These are phyloP conservation scores for Clupea harengus DNA, from an alignment of 2,113 vertebrate genomes.

Conservation along the genomic window DNA sequence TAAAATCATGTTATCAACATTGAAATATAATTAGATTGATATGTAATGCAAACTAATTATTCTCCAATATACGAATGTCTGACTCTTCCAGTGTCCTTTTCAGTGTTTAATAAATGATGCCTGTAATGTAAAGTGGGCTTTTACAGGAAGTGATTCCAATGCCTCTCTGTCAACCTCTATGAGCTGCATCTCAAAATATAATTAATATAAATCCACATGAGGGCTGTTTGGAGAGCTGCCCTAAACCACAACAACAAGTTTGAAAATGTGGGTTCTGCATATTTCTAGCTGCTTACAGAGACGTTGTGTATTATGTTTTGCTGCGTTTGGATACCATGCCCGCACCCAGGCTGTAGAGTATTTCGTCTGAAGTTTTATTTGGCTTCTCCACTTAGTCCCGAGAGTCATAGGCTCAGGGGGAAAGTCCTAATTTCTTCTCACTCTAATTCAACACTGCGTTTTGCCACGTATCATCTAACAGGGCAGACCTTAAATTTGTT, in stretches of 20 bases:
- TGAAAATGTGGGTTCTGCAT: neutral
- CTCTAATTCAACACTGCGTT: neutral
- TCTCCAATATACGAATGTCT: neutral
- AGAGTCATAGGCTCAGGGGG: neutral
- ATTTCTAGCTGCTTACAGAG: neutral
- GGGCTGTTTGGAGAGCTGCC: neutral
- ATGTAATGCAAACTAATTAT: neutral
- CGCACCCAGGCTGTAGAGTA: neutral
- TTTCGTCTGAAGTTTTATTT: constrained; percentile 10
- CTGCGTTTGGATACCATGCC: neutral
- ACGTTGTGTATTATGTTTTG: neutral
- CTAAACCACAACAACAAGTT: neutral
- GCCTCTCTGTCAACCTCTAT: neutral
- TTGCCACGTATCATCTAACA: neutral
- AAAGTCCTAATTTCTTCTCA: neutral
- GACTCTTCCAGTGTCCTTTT: neutral
- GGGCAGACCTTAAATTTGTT: neutral
- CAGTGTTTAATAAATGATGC: neutral
- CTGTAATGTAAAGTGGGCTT: neutral
- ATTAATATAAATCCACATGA: neutral
- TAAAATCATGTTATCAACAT: neutral
- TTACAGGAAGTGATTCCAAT: neutral
- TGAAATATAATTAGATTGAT: neutral
- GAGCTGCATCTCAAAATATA: neutral
- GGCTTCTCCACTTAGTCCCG: neutral